Evolutionary conservation across 2,113 vertebrate genomes (phyloP).

Genomic region (Pteronura brasiliensis): DNA sequence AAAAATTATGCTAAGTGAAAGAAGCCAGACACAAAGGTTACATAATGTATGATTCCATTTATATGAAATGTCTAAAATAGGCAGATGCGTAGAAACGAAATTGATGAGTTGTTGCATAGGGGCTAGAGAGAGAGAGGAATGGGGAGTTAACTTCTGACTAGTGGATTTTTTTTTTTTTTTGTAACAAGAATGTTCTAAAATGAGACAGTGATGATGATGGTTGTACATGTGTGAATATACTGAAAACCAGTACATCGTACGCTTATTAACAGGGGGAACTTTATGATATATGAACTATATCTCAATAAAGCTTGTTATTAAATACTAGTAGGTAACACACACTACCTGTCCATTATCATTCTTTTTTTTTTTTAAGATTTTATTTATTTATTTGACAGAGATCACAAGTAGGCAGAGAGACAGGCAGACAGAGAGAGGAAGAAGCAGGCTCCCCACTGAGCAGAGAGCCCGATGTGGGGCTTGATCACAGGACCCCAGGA

Average conservation of each 20-base stretch:
- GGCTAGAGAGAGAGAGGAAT: neutral
- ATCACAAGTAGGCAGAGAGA: too few species aligned
- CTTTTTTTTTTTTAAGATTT: too few species aligned
- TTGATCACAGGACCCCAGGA: too few species aligned
- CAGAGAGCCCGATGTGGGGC: too few species aligned
- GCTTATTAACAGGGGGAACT: neutral
- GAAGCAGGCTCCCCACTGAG: too few species aligned
- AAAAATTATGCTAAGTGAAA: neutral
- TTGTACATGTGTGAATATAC: neutral
- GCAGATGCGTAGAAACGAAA: neutral
- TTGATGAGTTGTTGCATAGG: neutral
- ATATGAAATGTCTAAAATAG: neutral
- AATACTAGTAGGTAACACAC: neutral
- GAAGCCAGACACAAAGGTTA: neutral
- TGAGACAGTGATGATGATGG: neutral
- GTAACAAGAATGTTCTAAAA: constrained; percentile 29
- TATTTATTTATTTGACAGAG: too few species aligned
- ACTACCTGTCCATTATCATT: neutral
- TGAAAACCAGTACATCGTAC: neutral
- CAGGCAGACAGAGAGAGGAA: too few species aligned
- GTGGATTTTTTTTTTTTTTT: constrained; percentile 20
- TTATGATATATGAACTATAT: neutral
- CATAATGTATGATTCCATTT: neutral
- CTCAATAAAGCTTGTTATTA: neutral
- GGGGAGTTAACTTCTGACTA: neutral